Percentiles rank a stretch among this genome's conserved stretches.
Evolutionary conservation across 2,888 invertebrate genomes (phyloP).

Genomic region (Chymomyza procnemis): DNA sequence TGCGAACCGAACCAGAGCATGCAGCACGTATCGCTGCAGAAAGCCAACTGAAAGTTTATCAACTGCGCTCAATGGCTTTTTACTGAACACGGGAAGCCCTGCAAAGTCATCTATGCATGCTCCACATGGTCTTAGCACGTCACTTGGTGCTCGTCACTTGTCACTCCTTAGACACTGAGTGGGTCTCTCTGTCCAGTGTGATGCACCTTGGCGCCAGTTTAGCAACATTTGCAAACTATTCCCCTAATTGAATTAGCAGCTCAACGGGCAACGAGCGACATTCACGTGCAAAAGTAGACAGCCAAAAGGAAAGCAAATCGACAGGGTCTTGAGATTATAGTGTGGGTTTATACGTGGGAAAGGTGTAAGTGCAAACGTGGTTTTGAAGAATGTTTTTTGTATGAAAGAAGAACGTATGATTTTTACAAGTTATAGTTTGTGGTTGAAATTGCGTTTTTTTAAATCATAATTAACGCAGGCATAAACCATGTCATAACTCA

Average conservation of each 20-base stretch:
- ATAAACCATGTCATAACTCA: neutral
- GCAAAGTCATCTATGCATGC: slow-evolving; percentile 31
- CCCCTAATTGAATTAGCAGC: slow-evolving; percentile 59
- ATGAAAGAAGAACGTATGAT: no score
- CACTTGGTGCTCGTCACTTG: slow-evolving; percentile 3
- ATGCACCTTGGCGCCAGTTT: slow-evolving; percentile 60
- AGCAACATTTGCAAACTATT: slow-evolving; percentile 22
- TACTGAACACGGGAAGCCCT: slow-evolving; percentile 54
- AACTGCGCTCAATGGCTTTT: slow-evolving; percentile 51
- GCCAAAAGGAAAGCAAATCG: neutral
- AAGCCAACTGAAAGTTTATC: slow-evolving; percentile 68
- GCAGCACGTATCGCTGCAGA: slow-evolving; percentile 68
- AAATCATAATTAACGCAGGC: neutral
- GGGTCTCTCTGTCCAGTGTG: slow-evolving; percentile 20
- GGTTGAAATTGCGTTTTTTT: no score
- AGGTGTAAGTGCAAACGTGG: neutral
- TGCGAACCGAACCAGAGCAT: slow-evolving; percentile 61
- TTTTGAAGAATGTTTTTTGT: no score
- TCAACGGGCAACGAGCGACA: slow-evolving; percentile 30
- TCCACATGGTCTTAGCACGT: neutral
- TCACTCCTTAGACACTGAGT: slow-evolving; percentile 20
- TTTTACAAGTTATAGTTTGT: no score
- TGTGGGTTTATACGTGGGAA: neutral
- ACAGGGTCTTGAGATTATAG: neutral
- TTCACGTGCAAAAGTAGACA: slow-evolving; percentile 50